Base-by-base conservation (phyloP, 2,797 vertebrate species). In the Pangasius sanitwongsei region DNA sequence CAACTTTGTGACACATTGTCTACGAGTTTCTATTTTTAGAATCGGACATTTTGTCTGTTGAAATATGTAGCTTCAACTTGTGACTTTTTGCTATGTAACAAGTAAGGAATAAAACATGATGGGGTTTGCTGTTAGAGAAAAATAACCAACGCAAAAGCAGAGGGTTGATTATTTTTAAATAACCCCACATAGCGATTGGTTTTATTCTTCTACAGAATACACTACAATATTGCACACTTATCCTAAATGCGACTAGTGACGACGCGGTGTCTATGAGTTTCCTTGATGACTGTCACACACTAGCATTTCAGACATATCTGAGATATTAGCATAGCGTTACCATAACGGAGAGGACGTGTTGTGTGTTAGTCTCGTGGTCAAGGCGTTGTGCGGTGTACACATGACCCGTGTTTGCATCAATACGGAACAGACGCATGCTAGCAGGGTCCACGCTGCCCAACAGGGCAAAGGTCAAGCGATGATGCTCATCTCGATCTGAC, bases 321-420 rank as follows among this genome's bases (percentile, higher is more conserved):
- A 16, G 28, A n/a, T 53, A n/a, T 53, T 31, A 20, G 50, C 16
- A 5, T 1, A 55, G 50, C 28, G 94, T 96, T 97, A 99, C 99
- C 96, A 98, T 97, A 87, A 99, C 92, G 2, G 98, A 98, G 89
- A 99, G 97, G 92, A 98, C 97, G 93, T 99, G 99, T 91, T 98
- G 97, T 81, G 97, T 96, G 83, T 97, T 97, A 89, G 97, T 97
- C 93, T 99, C 98, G 0, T 99, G 98, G 94, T 99, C 99, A 86
- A 99, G 96, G 78, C 97, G 96, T 89, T 99, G 97, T 0, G 96
- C 93, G 0, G 97, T 98, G 89, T 97, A 98, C 88, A 99, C 96
- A 65, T 97, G 95, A 0, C 99, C 99, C 0, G 95, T 94, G 82
- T 92, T 95, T 4, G 98, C 95, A 91, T 99, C 97, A 65, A 99